Base-by-base conservation (phyloP, 2,113 vertebrate species). In the Notarius lentiginosus region DNA sequence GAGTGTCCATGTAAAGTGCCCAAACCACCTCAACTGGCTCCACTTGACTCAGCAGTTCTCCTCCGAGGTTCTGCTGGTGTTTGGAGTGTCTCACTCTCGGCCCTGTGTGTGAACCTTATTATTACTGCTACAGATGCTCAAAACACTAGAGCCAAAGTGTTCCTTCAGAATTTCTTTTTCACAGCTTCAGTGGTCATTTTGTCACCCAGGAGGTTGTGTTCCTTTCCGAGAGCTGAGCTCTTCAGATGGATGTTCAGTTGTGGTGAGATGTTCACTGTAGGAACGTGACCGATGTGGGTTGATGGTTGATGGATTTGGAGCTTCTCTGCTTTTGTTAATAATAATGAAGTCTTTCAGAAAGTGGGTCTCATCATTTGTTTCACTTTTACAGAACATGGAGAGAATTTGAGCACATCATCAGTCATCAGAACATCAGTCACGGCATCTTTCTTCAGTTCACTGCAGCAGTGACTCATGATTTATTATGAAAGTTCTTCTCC, bases 281-380 rank as follows among this genome's bases (percentile, higher is more conserved):
- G 41, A 49, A 20, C 41, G 12, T 41, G 70, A 75, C 72, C 24
- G 72, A 22, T 73, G 70, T 41, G 34, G 8, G 9, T 47, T 47
- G 18, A 73, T 75, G 20, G 0, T 41, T 41, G 41, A 5, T 47
- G 41, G 41, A 11, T 75, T 49, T 75, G 72, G 20, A 75, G 20
- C 20, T 47, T 75, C 72, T 75, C 72, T 75, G 72, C 72, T 75
- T 73, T 47, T 73, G 70, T 49, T 73, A 22, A 75, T 41, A 8
- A 18, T 41, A 18, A 7, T 18, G 17, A 34, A 72, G 7, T 72
- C 41, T 10, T 72, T 20, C 7, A 47, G 70, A 20, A 7, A 10
- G 34, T 18, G 68, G 41, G 11, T 55, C 49, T 27, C 12, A 55
- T 77, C 51, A 53, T 77, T n/a, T 77, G 24, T 77, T 53, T 53